Evolutionary conservation across 2,797 vertebrate genomes (phyloP), one percentile per base, ranked within the genome.

Genomic region (Sebastes paucispinis): DNA sequence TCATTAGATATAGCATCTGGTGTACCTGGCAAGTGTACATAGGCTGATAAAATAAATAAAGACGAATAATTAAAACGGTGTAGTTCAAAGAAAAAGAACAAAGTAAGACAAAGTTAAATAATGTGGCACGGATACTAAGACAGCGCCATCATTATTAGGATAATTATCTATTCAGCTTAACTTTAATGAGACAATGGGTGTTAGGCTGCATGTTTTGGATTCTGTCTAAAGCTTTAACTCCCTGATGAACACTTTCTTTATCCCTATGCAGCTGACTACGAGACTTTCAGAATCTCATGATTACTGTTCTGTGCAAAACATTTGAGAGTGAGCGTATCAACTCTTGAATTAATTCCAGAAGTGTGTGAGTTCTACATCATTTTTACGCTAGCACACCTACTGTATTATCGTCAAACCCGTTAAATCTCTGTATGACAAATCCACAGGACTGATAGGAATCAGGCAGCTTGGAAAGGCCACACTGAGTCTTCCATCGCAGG

Each of bases 401-500:
- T 47, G 3, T 29, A 29, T 43, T 54, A 75, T 72, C 18, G 58
- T 18, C n/a, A 66, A 82, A 77, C 43, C n/a, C 0, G 10, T 57
- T 55, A 62, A 52, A 73, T 54, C 27, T 69, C 22, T 52, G 52
- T 3, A n/a, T 34, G 31, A 47, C 24, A 68, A 77, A 47, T 72
- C 65, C 55, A 57, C 71, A 62, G 32, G 54, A 69, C 29, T 43
- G 55, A 82, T 25, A 20, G 11, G 24, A 75, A 73, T 76, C 68
- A 52, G 39, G 52, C 69, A 55, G 29, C 47, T 22, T 3, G 20
- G 22, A 66, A 54, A 36, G 39, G 60, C 73, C 76, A 27, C 68
- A 57, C 14, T 2, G 29, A 39, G 11, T 29, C 20, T 54, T 66
- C 39, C 39, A 29, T n/a, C 36, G 16, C 25, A 24, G 57, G 10